Evolutionary conservation across 2,888 invertebrate species (phyloP), one percentile per base, ranked within the genome.

Genomic region (Anthrax anthrax): DNA sequence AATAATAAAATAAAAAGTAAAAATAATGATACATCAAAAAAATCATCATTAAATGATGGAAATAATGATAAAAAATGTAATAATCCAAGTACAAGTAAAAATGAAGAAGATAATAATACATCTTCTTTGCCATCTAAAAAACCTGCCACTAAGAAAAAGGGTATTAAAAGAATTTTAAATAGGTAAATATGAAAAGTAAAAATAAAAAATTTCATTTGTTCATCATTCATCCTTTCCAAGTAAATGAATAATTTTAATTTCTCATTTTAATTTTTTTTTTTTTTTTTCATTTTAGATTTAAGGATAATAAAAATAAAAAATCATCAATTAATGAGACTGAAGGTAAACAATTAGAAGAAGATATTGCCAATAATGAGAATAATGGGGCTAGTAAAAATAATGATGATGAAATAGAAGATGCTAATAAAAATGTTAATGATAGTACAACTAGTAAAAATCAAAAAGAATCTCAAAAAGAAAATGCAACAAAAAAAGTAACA

Each of bases 1-100:
- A 39, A 12, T 5, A 5, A n/a, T 36, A 40, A 47, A 34, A 38
- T 41, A 41, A 18, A 47, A 44, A 40, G 47, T 47, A 39, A 37
- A 17, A 17, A 18, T 17, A 17, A 37, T 16, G 36, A n/a, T 36
- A 16, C 6, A 36, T 36, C 36, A 4, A 9, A 14, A 36, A 6
- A 14, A 36, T 12, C 1, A 36, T 36, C 13, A 3, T n/a, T 13
- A 5, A 10, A 36, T 14, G 14, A 36, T n/a, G 17, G 37, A 8
- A 17, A 16, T 10, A 14, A 18, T 18, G 16, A 17, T 17, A 37
- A 37, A 17, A 37, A 37, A 37, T n/a, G 14, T 13, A 16, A 17
- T 8, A 37, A 17, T 39, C 48, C 13, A 49, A 19, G 39, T 32
- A 32, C 29, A 32, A 32, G 12, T 12, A 9, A 32, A 32, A 32